Percentiles rank a stretch among this genome's conserved stretches.
phyloP scores from a whole-genome alignment of 2,888 invertebrate species.

The Eurytoma californica region DNA sequence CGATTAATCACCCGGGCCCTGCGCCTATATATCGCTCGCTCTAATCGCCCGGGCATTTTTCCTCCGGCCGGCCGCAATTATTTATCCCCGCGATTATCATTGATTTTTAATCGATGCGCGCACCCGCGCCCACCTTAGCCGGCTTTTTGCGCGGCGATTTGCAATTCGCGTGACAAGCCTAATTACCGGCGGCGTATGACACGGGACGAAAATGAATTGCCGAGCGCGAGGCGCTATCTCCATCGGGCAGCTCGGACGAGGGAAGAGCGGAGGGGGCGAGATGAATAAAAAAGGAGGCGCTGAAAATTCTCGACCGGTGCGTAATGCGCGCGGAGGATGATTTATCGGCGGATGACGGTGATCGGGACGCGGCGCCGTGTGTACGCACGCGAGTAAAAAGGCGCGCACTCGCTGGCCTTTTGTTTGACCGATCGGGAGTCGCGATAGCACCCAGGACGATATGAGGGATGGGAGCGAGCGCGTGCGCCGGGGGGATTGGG shows the following conservation, averaged over 20 bases:
- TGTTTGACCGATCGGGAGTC: too few relatives aligned
- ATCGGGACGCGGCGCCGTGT: conserved; percentile 10
- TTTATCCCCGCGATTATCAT: conserved; percentile 44
- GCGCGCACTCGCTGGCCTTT: too few relatives aligned
- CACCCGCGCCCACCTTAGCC: background rate
- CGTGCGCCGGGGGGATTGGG: too few relatives aligned
- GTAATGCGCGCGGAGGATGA: conserved; percentile 41
- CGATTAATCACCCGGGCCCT: conserved; percentile 46
- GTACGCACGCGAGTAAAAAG: background rate
- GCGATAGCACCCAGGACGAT: too few relatives aligned
- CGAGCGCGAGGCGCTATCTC: conserved; percentile 23
- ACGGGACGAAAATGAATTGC: conserved; percentile 46
- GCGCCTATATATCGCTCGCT: background rate
- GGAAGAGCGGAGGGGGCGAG: background rate
- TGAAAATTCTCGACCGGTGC: conserved; percentile 23
- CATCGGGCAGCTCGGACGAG: background rate
- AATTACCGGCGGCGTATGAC: conserved; percentile 25
- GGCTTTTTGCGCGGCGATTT: background rate
- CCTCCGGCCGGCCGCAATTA: conserved; percentile 17
- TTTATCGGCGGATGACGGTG: conserved; percentile 47
- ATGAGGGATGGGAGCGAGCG: too few relatives aligned
- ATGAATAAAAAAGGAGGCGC: background rate
- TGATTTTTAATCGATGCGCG: conserved; percentile 47
- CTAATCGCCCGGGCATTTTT: conserved; percentile 21
- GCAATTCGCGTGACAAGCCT: conserved; percentile 37